A percentile compares a stretch with the other conserved stretches of the same genome.
Evolutionary conservation across 1,140 invertebrate genomes (phyloP).

Genomic region (Conus betulinus): DNA sequence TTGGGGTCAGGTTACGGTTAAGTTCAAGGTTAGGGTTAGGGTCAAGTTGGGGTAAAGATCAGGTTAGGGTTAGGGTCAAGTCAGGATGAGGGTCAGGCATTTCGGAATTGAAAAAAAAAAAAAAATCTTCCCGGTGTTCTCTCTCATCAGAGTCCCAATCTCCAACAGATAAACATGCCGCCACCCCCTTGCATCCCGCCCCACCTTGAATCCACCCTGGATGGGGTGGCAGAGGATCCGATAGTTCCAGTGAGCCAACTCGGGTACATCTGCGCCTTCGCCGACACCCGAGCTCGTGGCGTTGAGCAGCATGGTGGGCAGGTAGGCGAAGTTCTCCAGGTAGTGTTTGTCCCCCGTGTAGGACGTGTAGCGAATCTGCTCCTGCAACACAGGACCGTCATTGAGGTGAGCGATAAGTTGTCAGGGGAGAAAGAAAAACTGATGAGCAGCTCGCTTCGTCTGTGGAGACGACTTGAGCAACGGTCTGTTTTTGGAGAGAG

Average conservation of each 20-base stretch:
- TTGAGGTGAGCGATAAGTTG: no score
- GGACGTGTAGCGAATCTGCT: constrained; percentile 45
- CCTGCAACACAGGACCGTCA: not conserved
- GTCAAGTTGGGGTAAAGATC: no score
- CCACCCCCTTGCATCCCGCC: not conserved
- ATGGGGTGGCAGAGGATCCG: constrained; percentile 65
- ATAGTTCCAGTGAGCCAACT: constrained; percentile 68
- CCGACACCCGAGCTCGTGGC: constrained; percentile 39
- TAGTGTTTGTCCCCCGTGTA: constrained; percentile 57
- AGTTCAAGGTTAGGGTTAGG: no score
- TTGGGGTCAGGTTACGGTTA: no score
- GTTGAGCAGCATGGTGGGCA: constrained; percentile 49
- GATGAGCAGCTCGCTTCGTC: constrained; percentile 51
- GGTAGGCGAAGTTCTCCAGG: constrained; percentile 56
- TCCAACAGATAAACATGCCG: no score
- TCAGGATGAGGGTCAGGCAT: no score
- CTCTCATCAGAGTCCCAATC: no score
- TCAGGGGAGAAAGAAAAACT: no score
- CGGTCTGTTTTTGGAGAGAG: no score
- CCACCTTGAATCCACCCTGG: not conserved
- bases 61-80: no score
- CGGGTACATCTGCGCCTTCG: not conserved
- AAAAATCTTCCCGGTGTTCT: no score
- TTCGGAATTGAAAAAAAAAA: no score
- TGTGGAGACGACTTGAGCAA: constrained; percentile 27